Base-by-base conservation (phyloP, 2,797 vertebrate genomes). In the Darevskia nairensis region DNA sequence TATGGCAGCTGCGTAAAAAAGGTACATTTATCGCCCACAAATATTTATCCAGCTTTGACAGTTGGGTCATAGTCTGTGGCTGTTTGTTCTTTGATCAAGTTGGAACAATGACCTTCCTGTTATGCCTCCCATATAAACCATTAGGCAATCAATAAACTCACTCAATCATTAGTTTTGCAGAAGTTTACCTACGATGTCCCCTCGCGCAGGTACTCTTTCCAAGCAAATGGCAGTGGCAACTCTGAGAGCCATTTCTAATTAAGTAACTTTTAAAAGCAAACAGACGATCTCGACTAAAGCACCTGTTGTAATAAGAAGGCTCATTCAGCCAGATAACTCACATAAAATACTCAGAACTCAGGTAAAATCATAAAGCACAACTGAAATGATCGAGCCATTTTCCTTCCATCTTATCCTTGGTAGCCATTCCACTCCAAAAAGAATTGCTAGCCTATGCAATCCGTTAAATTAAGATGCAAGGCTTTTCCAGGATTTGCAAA, bases 41-140 rank as follows among this genome's bases (percentile, higher is more conserved):
- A 94, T 93, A 91, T 95, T 95, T 93, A 44, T 86, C 91, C 50
- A 93, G 27, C 80, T 87, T 35, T 19, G 23, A 35, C 77, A 50
- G 83, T 89, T 89, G 84, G 19, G 8, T 39, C 75, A 1, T 75
- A 81, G 23, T 59, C 41, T 0, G 17, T 29, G 74, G 27, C 8
- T 92, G 71, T 87, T 92, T 92, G 71, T 46, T 84, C 87, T 90
- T 88, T 72, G 84, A 85, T 90, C 85, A 59, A 35, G 83, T 59
- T 94, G 81, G 77, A 94, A 91, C 68, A 55, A 3, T 50, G 21
- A 71, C 10, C 66, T 19, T 89, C 85, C 19, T 86, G 39, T 61
- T 87, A 13, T 86, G 25, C 27, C 3, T 88, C 82, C 44, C 64
- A 66, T n/a, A 41, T 83, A 77, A 86, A 79, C 85, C 85, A 35